phyloP scores from a whole-genome alignment of 1,140 invertebrate genomes.

The Platorchestia sp. region DNA sequence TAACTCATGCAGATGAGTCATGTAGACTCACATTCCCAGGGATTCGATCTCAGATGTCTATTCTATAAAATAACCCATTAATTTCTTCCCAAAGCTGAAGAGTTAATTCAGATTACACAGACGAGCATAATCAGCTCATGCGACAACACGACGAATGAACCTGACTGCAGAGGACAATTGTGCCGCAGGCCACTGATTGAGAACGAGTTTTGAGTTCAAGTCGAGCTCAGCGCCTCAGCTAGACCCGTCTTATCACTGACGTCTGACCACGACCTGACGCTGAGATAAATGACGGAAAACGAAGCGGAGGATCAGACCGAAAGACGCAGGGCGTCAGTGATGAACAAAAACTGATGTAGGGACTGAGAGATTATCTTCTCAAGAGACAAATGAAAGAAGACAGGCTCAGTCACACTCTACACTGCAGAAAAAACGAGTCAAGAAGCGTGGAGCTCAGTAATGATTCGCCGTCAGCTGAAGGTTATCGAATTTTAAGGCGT shows the following conservation, averaged over 20 bases:
- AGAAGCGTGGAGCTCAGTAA: neutral
- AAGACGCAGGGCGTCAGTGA: neutral
- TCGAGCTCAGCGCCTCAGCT: neutral
- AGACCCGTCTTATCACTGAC: neutral
- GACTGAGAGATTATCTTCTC: neutral
- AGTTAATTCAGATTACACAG: neutral
- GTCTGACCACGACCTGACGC: neutral
- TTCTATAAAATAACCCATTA: neutral
- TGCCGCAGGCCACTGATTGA: neutral
- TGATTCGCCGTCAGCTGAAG: neutral
- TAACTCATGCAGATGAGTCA: neutral
- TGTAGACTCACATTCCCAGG: neutral
- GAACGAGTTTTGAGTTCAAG: neutral
- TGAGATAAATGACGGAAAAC: neutral
- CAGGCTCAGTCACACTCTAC: neutral
- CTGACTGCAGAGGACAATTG: neutral
- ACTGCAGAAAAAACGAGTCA: neutral
- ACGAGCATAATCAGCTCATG: neutral
- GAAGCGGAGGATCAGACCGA: neutral
- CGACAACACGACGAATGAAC: neutral
- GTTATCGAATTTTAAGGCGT: neutral
- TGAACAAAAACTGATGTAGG: neutral
- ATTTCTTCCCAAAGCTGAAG: neutral
- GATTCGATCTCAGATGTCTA: neutral
- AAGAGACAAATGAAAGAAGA: neutral